phyloP scores from a whole-genome alignment of 1,140 invertebrate species.

The Papilio xuthus region DNA sequence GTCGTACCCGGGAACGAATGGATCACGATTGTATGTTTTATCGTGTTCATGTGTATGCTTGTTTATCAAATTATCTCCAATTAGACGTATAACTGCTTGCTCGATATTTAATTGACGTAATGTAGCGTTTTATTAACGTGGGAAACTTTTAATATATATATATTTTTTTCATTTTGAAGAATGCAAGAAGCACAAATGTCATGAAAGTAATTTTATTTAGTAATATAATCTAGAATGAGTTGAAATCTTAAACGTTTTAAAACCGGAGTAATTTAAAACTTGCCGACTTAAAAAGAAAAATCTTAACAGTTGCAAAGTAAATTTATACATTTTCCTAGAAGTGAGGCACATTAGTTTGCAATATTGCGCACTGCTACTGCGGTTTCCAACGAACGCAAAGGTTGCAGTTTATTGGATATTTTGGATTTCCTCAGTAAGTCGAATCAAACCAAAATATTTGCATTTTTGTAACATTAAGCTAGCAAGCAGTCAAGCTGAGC shows the following conservation, averaged over 20 bases:
- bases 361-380: not conserved
- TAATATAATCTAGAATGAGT: not conserved
- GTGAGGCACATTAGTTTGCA: not conserved
- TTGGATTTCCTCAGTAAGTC: not conserved
- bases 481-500: too few species aligned
- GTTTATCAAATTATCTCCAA: not conserved
- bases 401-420: conserved; percentile 15
- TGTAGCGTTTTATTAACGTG: not conserved
- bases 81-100: not conserved
- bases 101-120: not conserved
- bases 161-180: not conserved
- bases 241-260: conserved; percentile 1
- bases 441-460: not conserved
- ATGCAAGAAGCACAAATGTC: not conserved
- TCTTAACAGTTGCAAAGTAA: conserved; percentile 17
- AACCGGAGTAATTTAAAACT: conserved; percentile 25
- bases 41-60: conserved; percentile 7
- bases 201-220: not conserved
- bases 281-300: conserved; percentile 17
- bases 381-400: not conserved
- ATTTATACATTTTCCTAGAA: conserved; percentile 32
- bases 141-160: not conserved
- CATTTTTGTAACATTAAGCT: not conserved
- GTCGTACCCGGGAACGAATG: not conserved
- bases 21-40: conserved; percentile 18